Evolutionary conservation across 2,888 invertebrate species (phyloP), one percentile per base, ranked within the genome.

Genomic region (Lepidonotus clava): DNA sequence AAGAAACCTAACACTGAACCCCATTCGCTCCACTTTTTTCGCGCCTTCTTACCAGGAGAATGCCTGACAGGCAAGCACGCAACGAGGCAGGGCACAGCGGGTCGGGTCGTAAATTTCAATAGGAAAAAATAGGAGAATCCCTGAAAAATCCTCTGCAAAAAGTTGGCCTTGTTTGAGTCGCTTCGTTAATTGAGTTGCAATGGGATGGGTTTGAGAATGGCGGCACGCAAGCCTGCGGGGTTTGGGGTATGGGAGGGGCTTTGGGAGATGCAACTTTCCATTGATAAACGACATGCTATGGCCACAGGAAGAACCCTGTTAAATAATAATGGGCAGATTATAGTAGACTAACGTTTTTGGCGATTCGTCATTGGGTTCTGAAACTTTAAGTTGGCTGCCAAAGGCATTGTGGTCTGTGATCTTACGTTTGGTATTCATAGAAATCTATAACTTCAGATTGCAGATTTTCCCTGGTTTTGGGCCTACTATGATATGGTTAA

Each of bases 141-240:
- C 24, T 18, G 24, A 61, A 61, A 61, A 61, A 61, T 18, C 28
- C 11, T 18, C 21, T 32, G n/a, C 24, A 61, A 61, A 61, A 61
- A 2, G 24, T 61, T 28, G 24, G 61, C 28, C 61, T 24, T 61
- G 61, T 61, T 61, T 61, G 61, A 61, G 61, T 61, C 61, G 28
- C 61, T 61, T 61, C 28, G 61, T 61, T 61, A 61, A 61, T 61
- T 61, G 61, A 61, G 61, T 28, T 61, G 61, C 61, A 24, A 53
- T 53, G 61, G 11, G 24, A 11, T 4, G 61, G 61, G 61, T 61
- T n/a, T 61, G 24, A 32, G 28, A 61, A 61, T 61, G 61, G 11
- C 28, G 61, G 28, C 61, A 61, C 24, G 61, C 61, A 61, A 61
- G 5, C n/a, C 2, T 61, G 61, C 2, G 61, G n/a, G 24, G 28